Base-by-base conservation (phyloP, 2,888 invertebrate genomes). In the Drosophila anomalata region DNA sequence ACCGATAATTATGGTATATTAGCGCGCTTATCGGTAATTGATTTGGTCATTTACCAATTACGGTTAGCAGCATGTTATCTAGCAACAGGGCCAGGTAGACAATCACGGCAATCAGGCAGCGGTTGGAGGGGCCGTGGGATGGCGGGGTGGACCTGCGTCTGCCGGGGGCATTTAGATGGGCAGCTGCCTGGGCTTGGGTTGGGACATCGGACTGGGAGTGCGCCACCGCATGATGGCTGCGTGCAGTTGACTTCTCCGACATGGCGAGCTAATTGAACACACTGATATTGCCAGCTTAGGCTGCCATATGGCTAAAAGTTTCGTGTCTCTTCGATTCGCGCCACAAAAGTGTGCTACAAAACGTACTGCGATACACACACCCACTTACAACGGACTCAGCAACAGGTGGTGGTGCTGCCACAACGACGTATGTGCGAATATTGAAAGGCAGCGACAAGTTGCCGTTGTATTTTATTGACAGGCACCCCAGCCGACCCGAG, bases 61-160 rank as follows among this genome's bases (percentile, higher is more conserved):
- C 96, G 36, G 97, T 97, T 50, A 97, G 93, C 22, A 98, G 93
- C 72, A 97, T 94, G 92, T 97, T 98, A 92, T 98, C 97, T 90
- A 96, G 92, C 83, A 96, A 94, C 89, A 96, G 94, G 1, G 96
- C 95, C 69, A 95, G 91, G 90, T 96, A 96, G 56, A 96, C 94
- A 68, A 95, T 92, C 24, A 92, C 77, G 60, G 95, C 93, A 54
- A 92, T 90, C 48, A 87, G 68, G 53, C 83, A 87, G 29, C 91
- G 89, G 75, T 82, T 91, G 63, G 77, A 81, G 31, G 78, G 71
- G 56, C 72, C 63, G 52, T 76, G 77, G 12, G 71, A 68, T 44
- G 78, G 73, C 24, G 76, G 75, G 2, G 75, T 65, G 2, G 81
- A 81, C 33, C 76, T 70, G 44, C 76, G 75, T 26, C 70, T 73